Conservation (phyloP, 2,797 vertebrate species). For the Aulostomus chinensis region DNA sequence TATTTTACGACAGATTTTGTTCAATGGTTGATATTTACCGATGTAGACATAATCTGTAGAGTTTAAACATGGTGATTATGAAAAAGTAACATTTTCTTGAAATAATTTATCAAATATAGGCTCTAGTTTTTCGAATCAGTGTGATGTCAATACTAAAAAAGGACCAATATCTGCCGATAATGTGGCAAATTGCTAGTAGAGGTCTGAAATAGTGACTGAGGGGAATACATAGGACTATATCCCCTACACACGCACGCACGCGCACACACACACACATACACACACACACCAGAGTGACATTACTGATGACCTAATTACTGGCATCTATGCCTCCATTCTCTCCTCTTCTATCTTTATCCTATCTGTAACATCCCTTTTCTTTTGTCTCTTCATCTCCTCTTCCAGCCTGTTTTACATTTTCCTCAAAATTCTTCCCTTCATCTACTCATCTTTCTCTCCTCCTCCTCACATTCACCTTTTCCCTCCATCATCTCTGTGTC, state of each 20-base stretch:
- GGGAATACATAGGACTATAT: slow-evolving; percentile 25
- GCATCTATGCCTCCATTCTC: slow-evolving; percentile 13
- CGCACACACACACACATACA: too few species aligned
- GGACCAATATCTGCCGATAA: too few species aligned
- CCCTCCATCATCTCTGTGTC: slow-evolving; percentile 18
- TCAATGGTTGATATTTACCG: too few species aligned
- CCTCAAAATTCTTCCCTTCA: slow-evolving; percentile 2
- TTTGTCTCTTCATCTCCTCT: slow-evolving; percentile 2
- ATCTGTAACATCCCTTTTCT: slow-evolving; percentile 7
- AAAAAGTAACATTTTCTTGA: too few species aligned
- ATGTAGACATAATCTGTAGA: too few species aligned
- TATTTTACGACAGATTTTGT: too few species aligned
- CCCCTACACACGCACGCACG: too few species aligned
- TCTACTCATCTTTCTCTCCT: not conserved
- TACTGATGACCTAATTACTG: slow-evolving; percentile 47
- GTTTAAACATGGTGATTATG: too few species aligned
- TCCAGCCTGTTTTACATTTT: slow-evolving; percentile 1
- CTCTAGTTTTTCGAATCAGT: too few species aligned
- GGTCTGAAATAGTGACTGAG: not conserved
- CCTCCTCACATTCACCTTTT: slow-evolving; percentile 24
- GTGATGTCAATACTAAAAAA: too few species aligned
- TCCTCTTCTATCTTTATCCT: slow-evolving; percentile 22
- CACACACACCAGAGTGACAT: slow-evolving; percentile 26
- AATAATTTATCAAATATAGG: too few species aligned
- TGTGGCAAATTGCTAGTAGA: too few species aligned